A percentile compares a stretch with the other conserved stretches of the same genome.
phyloP scores from a whole-genome alignment of 2,113 vertebrate genomes.

The Engystomops pustulosus region DNA sequence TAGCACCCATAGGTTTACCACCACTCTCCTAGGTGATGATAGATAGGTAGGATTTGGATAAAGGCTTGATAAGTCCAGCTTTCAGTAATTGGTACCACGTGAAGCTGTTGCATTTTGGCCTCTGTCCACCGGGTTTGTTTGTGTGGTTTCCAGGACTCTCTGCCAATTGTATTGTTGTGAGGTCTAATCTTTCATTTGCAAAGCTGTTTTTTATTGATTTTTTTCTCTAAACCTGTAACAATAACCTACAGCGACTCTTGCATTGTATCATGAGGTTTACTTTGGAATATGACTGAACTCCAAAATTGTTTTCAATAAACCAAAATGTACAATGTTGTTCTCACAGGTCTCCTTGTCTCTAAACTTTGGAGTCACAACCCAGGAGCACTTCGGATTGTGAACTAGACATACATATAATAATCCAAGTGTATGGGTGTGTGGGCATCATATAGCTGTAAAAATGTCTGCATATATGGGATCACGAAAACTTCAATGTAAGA shows the following conservation, averaged over 20 bases:
- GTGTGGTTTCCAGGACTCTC: not conserved
- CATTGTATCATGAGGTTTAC: not conserved
- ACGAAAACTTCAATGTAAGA: too few species aligned
- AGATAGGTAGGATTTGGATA: too few species aligned
- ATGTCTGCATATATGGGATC: too few species aligned
- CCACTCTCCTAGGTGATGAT: too few species aligned
- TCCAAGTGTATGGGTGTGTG: too few species aligned
- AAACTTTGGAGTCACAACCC: not conserved
- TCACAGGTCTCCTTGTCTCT: not conserved
- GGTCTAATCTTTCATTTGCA: slow-evolving; percentile 6
- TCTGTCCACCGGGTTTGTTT: not conserved
- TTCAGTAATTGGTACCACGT: too few species aligned
- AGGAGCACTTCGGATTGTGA: not conserved
- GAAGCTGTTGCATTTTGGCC: not conserved
- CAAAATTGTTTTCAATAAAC: not conserved
- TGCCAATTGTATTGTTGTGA: slow-evolving; percentile 19
- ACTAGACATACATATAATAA: not conserved
- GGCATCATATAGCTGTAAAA: too few species aligned
- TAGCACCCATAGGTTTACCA: too few species aligned
- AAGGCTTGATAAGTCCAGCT: too few species aligned
- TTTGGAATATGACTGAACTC: slow-evolving; percentile 14
- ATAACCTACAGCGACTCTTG: not conserved
- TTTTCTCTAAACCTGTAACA: not conserved
- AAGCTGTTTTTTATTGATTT: not conserved
- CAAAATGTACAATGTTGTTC: not conserved